These are phyloP conservation scores for Nothoprocta perdicaria DNA, from an alignment of 2,113 vertebrate genomes.

Conservation along the genomic window DNA sequence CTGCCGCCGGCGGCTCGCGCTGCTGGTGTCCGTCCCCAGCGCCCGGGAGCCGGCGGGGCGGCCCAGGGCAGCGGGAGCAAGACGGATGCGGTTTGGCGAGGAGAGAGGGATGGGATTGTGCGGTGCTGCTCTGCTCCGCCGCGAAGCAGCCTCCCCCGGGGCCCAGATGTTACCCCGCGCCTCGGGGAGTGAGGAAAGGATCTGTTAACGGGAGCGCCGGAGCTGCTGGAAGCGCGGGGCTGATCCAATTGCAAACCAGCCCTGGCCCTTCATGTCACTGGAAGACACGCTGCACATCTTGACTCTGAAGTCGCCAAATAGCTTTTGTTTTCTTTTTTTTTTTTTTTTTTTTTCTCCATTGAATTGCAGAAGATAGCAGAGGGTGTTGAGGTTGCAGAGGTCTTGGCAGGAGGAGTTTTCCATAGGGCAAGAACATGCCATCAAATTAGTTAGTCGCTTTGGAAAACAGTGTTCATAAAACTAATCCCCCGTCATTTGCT, in stretches of 20 bases:
- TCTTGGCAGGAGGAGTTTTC: conserved; percentile 13
- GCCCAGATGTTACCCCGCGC: conserved; percentile 76
- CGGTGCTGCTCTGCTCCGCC: conserved; percentile 63
- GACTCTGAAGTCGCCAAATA: not conserved
- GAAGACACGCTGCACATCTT: not conserved
- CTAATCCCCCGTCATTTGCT: conserved; percentile 55
- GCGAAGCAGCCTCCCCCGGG: conserved; percentile 69
- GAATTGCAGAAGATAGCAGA: not conserved
- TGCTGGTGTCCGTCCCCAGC: conserved; percentile 47
- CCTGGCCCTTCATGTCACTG: conserved; percentile 36
- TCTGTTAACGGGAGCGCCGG: conserved; percentile 71
- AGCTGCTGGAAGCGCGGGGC: conserved; percentile 54
- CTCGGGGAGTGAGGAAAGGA: conserved; percentile 76
- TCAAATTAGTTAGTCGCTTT: not conserved
- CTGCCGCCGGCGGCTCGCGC: conserved; percentile 47
- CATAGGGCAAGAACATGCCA: not conserved
- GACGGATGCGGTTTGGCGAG: conserved; percentile 73
- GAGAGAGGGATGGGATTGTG: conserved; percentile 72
- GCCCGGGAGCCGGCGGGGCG: conserved; percentile 43
- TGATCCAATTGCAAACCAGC: conserved; percentile 61
- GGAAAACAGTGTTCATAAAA: conserved; percentile 48
- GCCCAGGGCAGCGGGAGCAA: conserved; percentile 67
- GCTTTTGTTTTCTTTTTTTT: not conserved
- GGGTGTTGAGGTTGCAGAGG: not conserved
- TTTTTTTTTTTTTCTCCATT: not conserved